These are phyloP conservation scores for Lepidurus apus DNA, from an alignment of 1,140 invertebrate species.

Conservation along the genomic window DNA sequence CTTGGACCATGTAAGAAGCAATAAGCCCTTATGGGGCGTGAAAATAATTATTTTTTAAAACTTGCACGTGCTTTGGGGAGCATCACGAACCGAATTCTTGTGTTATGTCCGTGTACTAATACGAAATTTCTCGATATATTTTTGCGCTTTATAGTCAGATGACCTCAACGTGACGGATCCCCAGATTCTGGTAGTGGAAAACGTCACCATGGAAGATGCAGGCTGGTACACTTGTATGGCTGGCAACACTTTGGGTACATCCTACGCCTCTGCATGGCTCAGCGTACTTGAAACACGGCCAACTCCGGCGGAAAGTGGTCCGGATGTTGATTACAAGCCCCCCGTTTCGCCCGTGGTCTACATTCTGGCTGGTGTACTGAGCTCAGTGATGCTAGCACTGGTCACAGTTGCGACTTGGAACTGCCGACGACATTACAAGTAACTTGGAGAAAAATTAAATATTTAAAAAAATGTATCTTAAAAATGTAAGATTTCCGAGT, in stretches of 20 bases:
- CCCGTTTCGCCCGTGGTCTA: conserved; percentile 40
- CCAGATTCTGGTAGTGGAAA: conserved; percentile 66
- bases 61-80: conserved; percentile 25
- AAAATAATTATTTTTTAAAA: background rate
- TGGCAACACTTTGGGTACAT: conserved; percentile 70
- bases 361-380: conserved; percentile 54
- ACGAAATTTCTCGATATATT: background rate
- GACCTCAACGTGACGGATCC: conserved; percentile 47
- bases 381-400: conserved; percentile 54
- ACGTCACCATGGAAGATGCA: conserved; percentile 78
- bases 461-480: no score
- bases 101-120: background rate
- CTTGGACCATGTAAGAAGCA: background rate
- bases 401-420: conserved; percentile 42
- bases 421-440: conserved; percentile 10
- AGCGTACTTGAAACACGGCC: conserved; percentile 70
- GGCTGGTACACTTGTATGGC: conserved; percentile 92
- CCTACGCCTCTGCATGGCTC: conserved; percentile 73
- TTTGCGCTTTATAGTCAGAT: conserved; percentile 32
- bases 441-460: background rate
- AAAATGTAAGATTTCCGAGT: background rate
- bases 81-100: background rate
- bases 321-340: background rate
- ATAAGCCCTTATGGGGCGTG: background rate
- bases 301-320: background rate